These are phyloP conservation scores for Tupaia chinensis DNA, from an alignment of 2,113 vertebrate species.

Conservation along the genomic window DNA sequence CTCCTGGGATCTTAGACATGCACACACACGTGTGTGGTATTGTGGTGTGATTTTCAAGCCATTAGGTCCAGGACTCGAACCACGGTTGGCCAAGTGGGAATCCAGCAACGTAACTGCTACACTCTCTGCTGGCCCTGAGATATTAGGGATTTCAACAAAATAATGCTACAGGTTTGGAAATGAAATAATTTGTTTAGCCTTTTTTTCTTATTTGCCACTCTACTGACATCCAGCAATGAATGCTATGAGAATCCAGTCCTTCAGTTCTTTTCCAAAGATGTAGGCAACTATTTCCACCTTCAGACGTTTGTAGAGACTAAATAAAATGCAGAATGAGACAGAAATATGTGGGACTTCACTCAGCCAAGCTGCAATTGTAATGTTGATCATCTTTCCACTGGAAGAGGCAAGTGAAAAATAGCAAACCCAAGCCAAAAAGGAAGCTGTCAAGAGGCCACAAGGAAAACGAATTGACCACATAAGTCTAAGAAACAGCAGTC, in stretches of 20 bases:
- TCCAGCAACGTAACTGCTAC: no score
- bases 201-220: constrained; percentile 50
- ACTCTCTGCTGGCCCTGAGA: background rate
- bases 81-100: no score
- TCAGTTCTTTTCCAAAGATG: constrained; percentile 81
- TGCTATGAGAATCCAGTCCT: constrained; percentile 31
- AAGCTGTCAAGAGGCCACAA: constrained; percentile 18
- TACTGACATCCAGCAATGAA: constrained; percentile 69
- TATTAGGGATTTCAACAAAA: constrained; percentile 54
- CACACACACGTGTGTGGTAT: no score
- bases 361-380: background rate
- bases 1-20: no score
- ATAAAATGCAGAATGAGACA: constrained; percentile 74
- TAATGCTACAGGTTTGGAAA: constrained; percentile 36
- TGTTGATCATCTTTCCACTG: constrained; percentile 6
- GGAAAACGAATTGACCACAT: background rate
- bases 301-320: constrained; percentile 78
- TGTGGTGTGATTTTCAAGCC: no score
- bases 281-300: constrained; percentile 72
- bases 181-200: constrained; percentile 70
- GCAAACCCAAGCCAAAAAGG: background rate
- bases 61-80: no score
- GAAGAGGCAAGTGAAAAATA: constrained; percentile 28
- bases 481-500: background rate
- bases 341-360: constrained; percentile 41